Conservation (phyloP, 2,888 invertebrate genomes). For the Tetheella fluctuosa region DNA sequence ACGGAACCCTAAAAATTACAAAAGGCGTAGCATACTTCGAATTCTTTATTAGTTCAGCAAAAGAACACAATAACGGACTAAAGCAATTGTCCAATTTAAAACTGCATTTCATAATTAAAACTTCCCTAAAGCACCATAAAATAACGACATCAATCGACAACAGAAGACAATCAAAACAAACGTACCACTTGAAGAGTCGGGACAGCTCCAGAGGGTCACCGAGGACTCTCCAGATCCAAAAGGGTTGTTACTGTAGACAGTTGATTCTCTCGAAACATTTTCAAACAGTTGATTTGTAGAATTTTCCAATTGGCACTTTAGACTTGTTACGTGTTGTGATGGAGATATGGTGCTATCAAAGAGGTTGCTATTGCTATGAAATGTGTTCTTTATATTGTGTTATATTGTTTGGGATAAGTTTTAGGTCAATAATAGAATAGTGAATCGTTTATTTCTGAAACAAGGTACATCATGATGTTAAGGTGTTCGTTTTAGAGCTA, state of each 20-base stretch:
- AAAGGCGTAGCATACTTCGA: no score
- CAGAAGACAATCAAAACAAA: constrained; percentile 24
- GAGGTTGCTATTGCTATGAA: neutral
- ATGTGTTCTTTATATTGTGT: neutral
- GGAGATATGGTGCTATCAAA: constrained; percentile 15
- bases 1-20: no score
- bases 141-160: constrained; percentile 19
- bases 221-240: constrained; percentile 51
- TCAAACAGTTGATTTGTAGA: constrained; percentile 77
- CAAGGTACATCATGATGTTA: no score
- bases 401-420: no score
- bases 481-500: no score
- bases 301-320: constrained; percentile 70
- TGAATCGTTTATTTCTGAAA: no score
- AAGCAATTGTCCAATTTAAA: neutral
- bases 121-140: constrained; percentile 13
- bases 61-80: neutral
- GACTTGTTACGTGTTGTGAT: constrained; percentile 46
- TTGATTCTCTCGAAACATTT: constrained; percentile 55
- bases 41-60: no score
- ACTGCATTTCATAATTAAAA: constrained; percentile 12
- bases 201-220: constrained; percentile 46
- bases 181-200: constrained; percentile 38
- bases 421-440: no score
- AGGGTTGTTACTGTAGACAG: constrained; percentile 75